Base-by-base conservation (phyloP, 2,113 vertebrate species). In the Tautogolabrus adspersus region DNA sequence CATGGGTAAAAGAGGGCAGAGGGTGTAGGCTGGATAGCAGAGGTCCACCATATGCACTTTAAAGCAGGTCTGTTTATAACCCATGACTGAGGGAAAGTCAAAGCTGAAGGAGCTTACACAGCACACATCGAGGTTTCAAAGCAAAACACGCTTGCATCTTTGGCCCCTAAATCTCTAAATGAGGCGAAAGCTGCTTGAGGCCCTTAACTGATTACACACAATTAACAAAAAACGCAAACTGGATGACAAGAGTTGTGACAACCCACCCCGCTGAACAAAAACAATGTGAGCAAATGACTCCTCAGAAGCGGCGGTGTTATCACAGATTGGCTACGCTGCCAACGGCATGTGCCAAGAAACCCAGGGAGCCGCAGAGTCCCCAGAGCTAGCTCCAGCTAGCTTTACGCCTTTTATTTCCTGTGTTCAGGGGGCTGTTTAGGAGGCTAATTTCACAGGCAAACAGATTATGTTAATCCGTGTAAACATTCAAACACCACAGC, bases 391-490 rank as follows among this genome's bases (percentile, higher is more conserved):
- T 82, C 79, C 78, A 82, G 76, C 87, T 82, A 92, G 86, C 85
- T 88, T 49, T 81, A 85, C 46, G 92, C 89, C 82, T 93, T 93
- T 94, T 92, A 93, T 93, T 92, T 85, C 86, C 87, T 66, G 86
- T 85, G 91, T 94, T 93, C 75, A 67, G 85, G 83, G 89, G 90
- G 77, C 86, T 93, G 92, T 94, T 94, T 94, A 94, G 92, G 85
- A 89, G 92, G 93, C 91, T 94, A 93, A 94, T 94, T 95, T 94
- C 91, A 92, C 93, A 93, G 92, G 89, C 93, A 94, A 95, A 94
- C 93, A 94, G 93, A 94, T 95, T 94, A 95, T 94, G 92, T 84
- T 94, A 94, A 95, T 94, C 92, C 93, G 5, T 93, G 93, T 95
- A 94, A 95, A 94, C 94, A 94, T 91, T 93, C 89, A 93, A 94